Conservation (phyloP, 2,888 invertebrate genomes). For the Branchipolynoe longqiensis region DNA sequence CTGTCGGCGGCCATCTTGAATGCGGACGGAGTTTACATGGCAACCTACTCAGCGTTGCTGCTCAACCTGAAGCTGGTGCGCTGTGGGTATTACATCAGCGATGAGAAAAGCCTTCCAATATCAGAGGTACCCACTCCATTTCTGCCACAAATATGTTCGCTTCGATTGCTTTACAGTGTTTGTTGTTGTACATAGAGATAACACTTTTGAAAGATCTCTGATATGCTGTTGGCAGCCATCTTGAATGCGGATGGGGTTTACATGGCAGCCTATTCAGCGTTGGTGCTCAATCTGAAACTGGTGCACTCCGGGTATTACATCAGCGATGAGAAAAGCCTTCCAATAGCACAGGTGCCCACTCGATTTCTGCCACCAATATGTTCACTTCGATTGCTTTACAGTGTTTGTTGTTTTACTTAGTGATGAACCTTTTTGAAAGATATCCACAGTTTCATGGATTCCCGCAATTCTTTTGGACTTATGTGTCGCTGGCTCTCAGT, state of each 20-base stretch:
- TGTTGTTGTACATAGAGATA: too few species aligned
- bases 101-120: slow-evolving; percentile 79
- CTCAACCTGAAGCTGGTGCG: slow-evolving; percentile 91
- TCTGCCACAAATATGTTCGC: neutral
- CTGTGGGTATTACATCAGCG: slow-evolving; percentile 87
- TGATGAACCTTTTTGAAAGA: too few species aligned
- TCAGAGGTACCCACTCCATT: slow-evolving; percentile 82
- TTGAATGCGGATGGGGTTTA: slow-evolving; percentile 98
- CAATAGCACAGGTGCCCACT: slow-evolving; percentile 83
- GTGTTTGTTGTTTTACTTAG: too few species aligned
- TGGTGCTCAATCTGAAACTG: slow-evolving; percentile 91
- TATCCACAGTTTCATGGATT: too few species aligned
- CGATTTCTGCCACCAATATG: neutral
- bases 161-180: too few species aligned
- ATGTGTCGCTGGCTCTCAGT: too few species aligned
- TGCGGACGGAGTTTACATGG: slow-evolving; percentile 96
- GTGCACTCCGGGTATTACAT: slow-evolving; percentile 89
- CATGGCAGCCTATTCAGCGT: slow-evolving; percentile 92
- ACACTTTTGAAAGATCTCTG: too few species aligned
- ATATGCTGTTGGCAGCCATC: slow-evolving; percentile 82
- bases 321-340: slow-evolving; percentile 73
- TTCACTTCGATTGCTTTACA: too few species aligned
- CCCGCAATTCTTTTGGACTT: too few species aligned
- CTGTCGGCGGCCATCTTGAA: slow-evolving; percentile 87
- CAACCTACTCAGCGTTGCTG: slow-evolving; percentile 92